Conservation (phyloP, 2,888 invertebrate genomes). For the Nemoura dubitans region DNA sequence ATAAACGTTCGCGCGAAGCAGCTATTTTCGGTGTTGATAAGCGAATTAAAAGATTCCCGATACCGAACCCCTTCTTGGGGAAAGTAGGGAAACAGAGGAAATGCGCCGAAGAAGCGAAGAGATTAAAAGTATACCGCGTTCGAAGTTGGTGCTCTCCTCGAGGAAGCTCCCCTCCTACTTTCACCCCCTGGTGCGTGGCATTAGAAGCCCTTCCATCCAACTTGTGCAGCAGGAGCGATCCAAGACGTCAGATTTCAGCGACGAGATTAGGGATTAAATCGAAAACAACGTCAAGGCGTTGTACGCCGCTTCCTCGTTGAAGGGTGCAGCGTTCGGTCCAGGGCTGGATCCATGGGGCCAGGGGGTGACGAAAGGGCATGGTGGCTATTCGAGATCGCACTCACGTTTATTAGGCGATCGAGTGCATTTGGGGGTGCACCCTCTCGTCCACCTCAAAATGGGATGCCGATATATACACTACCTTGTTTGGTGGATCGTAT, state of each 20-base stretch:
- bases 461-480: background rate
- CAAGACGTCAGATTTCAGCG: background rate
- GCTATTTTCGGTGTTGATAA: background rate
- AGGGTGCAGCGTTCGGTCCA: background rate
- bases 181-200: background rate
- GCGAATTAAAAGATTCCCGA: background rate
- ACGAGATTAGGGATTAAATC: constrained; percentile 33
- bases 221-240: background rate
- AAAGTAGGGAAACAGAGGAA: background rate
- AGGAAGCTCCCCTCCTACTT: background rate
- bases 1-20: background rate
- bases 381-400: background rate
- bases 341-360: too few species aligned
- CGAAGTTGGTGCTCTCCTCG: background rate
- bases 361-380: background rate
- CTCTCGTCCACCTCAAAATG: background rate
- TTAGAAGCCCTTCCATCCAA: background rate
- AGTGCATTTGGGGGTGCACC: background rate
- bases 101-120: background rate
- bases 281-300: constrained; percentile 32
- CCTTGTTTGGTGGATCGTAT: background rate
- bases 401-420: background rate
- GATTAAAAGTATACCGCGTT: constrained; percentile 1
- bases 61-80: background rate
- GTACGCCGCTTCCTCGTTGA: constrained; percentile 20